phyloP scores from a whole-genome alignment of 2,888 invertebrate species.

The Acleris emargana region DNA sequence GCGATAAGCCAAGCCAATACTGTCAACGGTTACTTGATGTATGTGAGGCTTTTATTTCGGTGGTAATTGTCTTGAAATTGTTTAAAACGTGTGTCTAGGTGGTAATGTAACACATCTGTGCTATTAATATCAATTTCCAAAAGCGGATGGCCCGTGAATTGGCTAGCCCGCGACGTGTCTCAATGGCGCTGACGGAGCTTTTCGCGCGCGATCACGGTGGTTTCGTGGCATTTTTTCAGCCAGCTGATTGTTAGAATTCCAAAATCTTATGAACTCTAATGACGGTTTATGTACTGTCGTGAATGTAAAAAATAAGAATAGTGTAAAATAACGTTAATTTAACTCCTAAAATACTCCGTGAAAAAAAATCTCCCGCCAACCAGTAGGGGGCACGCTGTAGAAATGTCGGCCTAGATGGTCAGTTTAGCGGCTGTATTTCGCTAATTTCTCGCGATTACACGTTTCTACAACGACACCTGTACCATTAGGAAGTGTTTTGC shows the following conservation, averaged over 20 bases:
- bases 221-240: conserved; percentile 82
- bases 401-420: conserved; percentile 52
- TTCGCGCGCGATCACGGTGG: conserved; percentile 84
- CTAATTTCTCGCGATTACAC: conserved; percentile 42
- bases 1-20: conserved; percentile 77
- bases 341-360: conserved; percentile 54
- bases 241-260: conserved; percentile 68
- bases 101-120: conserved; percentile 56
- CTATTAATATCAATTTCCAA: conserved; percentile 81
- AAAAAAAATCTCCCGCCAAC: conserved; percentile 79
- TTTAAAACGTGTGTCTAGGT: conserved; percentile 50
- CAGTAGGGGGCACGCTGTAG: conserved; percentile 80
- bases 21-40: conserved; percentile 58
- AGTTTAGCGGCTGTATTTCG: conserved; percentile 49
- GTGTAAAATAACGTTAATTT: conserved; percentile 45
- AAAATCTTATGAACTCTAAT: conserved; percentile 51
- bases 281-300: conserved; percentile 55
- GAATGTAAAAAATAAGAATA: conserved; percentile 51
- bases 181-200: conserved; percentile 82
- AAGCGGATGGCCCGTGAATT: conserved; percentile 77
- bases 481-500: conserved; percentile 46
- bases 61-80: conserved; percentile 48
- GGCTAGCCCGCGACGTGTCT: conserved; percentile 82
- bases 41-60: conserved; percentile 48
- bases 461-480: conserved; percentile 45